These are phyloP conservation scores for Gasterosteus aculeatus DNA, from an alignment of 2,113 vertebrate species.

Conservation along the genomic window DNA sequence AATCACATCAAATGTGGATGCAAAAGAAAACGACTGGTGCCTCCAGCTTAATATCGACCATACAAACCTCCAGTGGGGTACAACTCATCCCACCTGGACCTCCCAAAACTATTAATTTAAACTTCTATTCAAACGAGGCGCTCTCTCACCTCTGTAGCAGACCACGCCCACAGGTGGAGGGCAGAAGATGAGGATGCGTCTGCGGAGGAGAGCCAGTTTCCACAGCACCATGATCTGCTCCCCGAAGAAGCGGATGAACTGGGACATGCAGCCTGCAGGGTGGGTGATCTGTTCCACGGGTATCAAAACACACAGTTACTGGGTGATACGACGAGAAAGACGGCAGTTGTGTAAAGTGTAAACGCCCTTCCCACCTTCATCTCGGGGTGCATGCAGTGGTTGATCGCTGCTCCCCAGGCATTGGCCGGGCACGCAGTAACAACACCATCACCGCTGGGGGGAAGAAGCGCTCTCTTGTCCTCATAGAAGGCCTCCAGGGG, in stretches of 20 bases:
- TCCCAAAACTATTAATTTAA: background rate
- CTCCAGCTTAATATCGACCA: background rate
- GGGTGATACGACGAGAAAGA: background rate
- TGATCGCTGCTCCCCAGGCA: slow-evolving; percentile 87
- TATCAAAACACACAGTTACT: background rate
- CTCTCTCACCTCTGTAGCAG: slow-evolving; percentile 89
- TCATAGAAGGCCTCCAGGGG: slow-evolving; percentile 94
- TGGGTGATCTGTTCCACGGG: slow-evolving; percentile 88
- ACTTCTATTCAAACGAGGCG: background rate
- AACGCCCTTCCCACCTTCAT: slow-evolving; percentile 87
- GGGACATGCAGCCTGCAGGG: slow-evolving; percentile 96
- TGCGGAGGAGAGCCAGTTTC: slow-evolving; percentile 93
- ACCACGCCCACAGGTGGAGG: slow-evolving; percentile 94
- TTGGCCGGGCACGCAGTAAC: slow-evolving; percentile 79
- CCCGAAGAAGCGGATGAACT: slow-evolving; percentile 97
- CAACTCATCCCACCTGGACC: background rate
- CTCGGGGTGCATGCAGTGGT: slow-evolving; percentile 94
- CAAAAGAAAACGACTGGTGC: background rate
- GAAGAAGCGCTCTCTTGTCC: slow-evolving; percentile 93
- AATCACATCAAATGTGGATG: background rate
- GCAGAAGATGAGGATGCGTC: slow-evolving; percentile 95
- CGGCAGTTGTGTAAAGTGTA: background rate
- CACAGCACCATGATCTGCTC: slow-evolving; percentile 96
- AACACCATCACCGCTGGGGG: slow-evolving; percentile 74
- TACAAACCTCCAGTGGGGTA: background rate